A percentile compares a stretch with the other conserved stretches of the same genome.
phyloP scores from a whole-genome alignment of 2,113 vertebrate species.

The Pelodiscus sinensis region DNA sequence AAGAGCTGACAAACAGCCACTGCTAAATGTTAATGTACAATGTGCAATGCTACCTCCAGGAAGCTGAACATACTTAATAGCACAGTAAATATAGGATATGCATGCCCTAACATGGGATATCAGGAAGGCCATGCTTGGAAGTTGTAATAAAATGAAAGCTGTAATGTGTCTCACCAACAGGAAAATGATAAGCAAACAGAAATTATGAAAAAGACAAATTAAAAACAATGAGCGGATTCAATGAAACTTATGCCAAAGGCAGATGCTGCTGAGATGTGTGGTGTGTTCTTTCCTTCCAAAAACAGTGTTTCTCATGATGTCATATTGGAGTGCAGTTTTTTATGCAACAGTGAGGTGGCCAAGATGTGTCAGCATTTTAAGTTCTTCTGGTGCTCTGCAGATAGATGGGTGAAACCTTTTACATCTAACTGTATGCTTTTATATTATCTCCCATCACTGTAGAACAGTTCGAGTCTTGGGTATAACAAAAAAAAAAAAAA shows the following conservation, averaged over 20 bases:
- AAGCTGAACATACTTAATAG: background rate
- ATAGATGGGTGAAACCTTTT: background rate
- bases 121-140: background rate
- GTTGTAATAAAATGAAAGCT: background rate
- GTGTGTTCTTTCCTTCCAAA: background rate
- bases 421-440: background rate
- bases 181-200: background rate
- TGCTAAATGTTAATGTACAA: background rate
- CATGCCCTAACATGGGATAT: background rate
- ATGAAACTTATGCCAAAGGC: background rate
- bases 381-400: background rate
- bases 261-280: background rate
- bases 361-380: background rate
- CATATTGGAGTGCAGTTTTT: background rate
- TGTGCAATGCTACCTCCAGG: background rate
- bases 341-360: fast-evolving
- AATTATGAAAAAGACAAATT: background rate
- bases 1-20: background rate
- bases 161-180: background rate
- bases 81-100: background rate
- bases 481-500: background rate
- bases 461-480: background rate
- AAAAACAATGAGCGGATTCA: background rate
- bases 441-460: background rate
- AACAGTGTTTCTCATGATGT: fast-evolving